Percentiles rank a stretch among this genome's conserved stretches.
Conservation (phyloP, 2,888 invertebrate species). For the Drosophila recens region DNA sequence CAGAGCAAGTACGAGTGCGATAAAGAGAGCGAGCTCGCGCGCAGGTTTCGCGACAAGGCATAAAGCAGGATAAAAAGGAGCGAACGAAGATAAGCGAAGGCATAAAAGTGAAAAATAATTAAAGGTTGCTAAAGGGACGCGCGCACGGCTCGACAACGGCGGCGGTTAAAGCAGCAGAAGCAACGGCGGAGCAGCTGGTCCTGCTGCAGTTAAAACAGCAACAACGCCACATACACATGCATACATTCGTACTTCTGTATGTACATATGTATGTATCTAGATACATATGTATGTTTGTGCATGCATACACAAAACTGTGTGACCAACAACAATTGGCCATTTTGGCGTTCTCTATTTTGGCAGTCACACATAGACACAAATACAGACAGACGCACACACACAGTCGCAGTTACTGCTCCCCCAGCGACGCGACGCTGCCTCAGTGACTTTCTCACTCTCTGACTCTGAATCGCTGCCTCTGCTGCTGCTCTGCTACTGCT, state of each 20-base stretch:
- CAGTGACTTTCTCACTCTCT: conserved; percentile 46
- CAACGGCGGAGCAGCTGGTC: conserved; percentile 55
- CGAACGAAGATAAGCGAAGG: conserved; percentile 76
- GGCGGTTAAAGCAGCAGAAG: conserved; percentile 12
- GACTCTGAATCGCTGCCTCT: conserved; percentile 21
- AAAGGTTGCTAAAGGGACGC: conserved; percentile 67
- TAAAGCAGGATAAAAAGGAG: conserved; percentile 73
- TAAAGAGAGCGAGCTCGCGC: conserved; percentile 63
- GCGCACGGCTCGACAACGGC: conserved; percentile 28
- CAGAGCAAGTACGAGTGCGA: conserved; percentile 46
- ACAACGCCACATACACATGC: conserved; percentile 42
- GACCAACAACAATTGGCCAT: conserved; percentile 68
- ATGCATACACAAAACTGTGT: conserved; percentile 61
- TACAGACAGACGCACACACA: conserved; percentile 15
- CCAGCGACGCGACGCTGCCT: conserved; percentile 56
- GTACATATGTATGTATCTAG: conserved; percentile 6
- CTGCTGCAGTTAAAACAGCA: conserved; percentile 53
- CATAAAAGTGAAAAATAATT: conserved; percentile 78
- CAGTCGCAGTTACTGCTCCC: conserved; percentile 56
- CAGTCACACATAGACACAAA: conserved; percentile 44
- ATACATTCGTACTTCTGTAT: conserved; percentile 18
- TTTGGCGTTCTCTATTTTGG: conserved; percentile 70
- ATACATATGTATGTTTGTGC: conserved; percentile 15
- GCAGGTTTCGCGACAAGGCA: conserved; percentile 70
- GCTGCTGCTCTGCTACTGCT: conserved; percentile 27